These are phyloP conservation scores for Tetragonula clypearis DNA, from an alignment of 1,140 invertebrate genomes.

Conservation along the genomic window DNA sequence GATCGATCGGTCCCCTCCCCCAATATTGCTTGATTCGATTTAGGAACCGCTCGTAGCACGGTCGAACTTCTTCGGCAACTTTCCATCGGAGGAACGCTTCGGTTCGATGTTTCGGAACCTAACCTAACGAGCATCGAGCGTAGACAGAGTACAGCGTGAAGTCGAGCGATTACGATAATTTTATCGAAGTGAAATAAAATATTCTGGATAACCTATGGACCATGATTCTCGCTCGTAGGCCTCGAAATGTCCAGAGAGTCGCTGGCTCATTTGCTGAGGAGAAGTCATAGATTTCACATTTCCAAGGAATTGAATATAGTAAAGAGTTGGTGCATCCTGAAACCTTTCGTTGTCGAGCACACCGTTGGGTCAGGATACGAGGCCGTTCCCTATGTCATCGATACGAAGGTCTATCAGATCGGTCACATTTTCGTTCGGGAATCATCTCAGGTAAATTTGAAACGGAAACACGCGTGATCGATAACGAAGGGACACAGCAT, in stretches of 20 bases:
- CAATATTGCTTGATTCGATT: slow-evolving; percentile 65
- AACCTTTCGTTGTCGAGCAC: slow-evolving; percentile 48
- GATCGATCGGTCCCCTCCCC: slow-evolving; percentile 60
- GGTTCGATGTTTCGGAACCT: not conserved
- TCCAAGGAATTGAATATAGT: slow-evolving; percentile 55
- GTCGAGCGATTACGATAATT: not conserved
- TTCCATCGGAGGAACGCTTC: not conserved
- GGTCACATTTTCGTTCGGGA: slow-evolving; percentile 67
- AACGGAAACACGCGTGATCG: not conserved
- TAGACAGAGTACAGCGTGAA: not conserved
- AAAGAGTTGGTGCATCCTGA: slow-evolving; percentile 63
- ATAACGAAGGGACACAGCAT: not conserved
- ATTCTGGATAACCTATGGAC: not conserved
- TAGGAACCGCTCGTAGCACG: slow-evolving; percentile 40
- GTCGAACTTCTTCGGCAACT: slow-evolving; percentile 41
- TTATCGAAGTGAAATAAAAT: not conserved
- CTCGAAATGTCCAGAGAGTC: not conserved
- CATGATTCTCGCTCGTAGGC: not conserved
- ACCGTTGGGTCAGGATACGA: slow-evolving; percentile 55
- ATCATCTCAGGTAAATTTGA: slow-evolving; percentile 31
- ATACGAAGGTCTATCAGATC: slow-evolving; percentile 68
- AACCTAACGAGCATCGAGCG: not conserved
- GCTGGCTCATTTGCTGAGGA: not conserved
- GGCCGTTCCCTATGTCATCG: slow-evolving; percentile 63
- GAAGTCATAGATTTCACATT: slow-evolving; percentile 7